These are phyloP conservation scores for Sisor rabdophorus DNA, from an alignment of 2,113 vertebrate species.

Conservation along the genomic window DNA sequence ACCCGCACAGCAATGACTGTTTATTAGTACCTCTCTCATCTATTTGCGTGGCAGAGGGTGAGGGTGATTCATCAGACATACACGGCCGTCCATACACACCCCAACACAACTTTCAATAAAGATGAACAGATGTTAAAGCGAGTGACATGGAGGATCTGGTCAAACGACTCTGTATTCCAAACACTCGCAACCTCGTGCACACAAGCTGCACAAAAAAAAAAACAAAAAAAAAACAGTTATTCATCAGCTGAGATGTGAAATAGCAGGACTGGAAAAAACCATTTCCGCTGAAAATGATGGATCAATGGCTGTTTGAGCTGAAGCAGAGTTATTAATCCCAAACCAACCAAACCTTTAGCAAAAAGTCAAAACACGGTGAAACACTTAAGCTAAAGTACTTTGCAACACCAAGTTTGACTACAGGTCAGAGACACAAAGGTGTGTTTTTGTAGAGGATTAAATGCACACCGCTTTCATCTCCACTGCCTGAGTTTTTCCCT, in stretches of 20 bases:
- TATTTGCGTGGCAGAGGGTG: slow-evolving; percentile 42
- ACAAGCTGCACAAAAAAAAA: slow-evolving; percentile 2
- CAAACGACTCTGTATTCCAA: slow-evolving; percentile 55
- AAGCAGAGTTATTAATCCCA: slow-evolving; percentile 50
- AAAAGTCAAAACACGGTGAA: slow-evolving; percentile 26
- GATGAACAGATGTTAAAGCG: slow-evolving; percentile 48
- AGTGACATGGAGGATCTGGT: slow-evolving; percentile 53
- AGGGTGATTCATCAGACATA: slow-evolving; percentile 41
- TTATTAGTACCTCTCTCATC: slow-evolving; percentile 52
- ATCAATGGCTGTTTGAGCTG: slow-evolving; percentile 44
- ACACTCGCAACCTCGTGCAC: slow-evolving; percentile 22
- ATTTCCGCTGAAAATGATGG: slow-evolving; percentile 50
- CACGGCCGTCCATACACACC: slow-evolving; percentile 30
- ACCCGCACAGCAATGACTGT: slow-evolving; percentile 46
- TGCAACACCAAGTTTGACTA: not conserved
- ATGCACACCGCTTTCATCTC: not conserved
- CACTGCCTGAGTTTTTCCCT: not conserved
- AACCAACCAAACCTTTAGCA: slow-evolving; percentile 21
- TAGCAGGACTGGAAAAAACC: slow-evolving; percentile 37
- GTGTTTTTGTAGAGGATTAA: not conserved
- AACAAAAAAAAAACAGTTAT: slow-evolving; percentile 46
- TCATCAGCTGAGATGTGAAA: slow-evolving; percentile 42
- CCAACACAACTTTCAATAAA: slow-evolving; percentile 47
- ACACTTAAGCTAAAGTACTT: slow-evolving; percentile 31
- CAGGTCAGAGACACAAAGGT: too few species aligned